Percentiles rank a stretch among this genome's conserved stretches.
These are phyloP conservation scores for Isaurus tuberculatus DNA, from an alignment of 92 coral and sea anemone genomes.

Conservation along the genomic window DNA sequence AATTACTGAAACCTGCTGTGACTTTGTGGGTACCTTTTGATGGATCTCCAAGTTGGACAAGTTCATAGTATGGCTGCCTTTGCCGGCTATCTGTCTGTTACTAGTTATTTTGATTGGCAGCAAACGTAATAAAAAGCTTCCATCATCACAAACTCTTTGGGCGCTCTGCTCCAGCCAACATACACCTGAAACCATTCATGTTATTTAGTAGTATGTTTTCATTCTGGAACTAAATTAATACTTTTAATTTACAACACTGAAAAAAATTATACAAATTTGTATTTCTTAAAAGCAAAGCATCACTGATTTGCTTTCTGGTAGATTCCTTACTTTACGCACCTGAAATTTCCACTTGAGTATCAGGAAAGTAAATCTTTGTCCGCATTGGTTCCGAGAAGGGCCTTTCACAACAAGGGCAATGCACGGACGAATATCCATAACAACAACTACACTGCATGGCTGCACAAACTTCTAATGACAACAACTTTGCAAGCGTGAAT, in stretches of 20 bases:
- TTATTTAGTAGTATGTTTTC: not conserved
- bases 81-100: too few species aligned
- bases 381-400: constrained; percentile 14
- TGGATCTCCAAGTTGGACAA: not conserved
- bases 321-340: not conserved
- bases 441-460: constrained; percentile 37
- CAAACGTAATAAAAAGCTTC: constrained; percentile 23
- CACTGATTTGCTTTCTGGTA: not conserved
- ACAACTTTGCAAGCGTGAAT: not conserved
- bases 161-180: not conserved
- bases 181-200: not conserved
- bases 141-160: not conserved
- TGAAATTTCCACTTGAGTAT: constrained; percentile 20
- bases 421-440: not conserved
- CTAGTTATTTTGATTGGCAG: not conserved
- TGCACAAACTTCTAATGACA: not conserved
- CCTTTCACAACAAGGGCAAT: not conserved
- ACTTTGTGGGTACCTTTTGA: not conserved
- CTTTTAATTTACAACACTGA: not conserved
- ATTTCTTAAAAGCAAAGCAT: too few species aligned
- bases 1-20: constrained; percentile 12
- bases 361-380: constrained; percentile 37
- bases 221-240: not conserved
- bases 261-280: too few species aligned
- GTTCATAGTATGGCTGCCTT: not conserved